These are phyloP conservation scores for Hirtodrosophila trivittata DNA, from an alignment of 2,888 invertebrate species.

Conservation along the genomic window DNA sequence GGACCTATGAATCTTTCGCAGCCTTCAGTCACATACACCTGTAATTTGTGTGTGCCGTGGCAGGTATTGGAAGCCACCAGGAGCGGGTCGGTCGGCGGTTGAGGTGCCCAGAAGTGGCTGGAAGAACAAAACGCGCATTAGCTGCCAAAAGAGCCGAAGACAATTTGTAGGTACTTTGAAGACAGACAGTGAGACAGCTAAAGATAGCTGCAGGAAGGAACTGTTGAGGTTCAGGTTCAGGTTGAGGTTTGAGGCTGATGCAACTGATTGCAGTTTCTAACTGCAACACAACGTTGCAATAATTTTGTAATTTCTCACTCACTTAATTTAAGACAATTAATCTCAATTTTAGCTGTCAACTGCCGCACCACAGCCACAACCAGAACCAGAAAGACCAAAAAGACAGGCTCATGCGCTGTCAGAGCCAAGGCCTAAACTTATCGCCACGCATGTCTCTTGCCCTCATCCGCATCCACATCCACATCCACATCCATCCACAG, in stretches of 20 bases:
- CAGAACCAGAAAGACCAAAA: not conserved
- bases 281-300: constrained; percentile 66
- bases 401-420: not conserved
- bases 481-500: constrained; percentile 8
- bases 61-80: constrained; percentile 30
- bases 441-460: constrained; percentile 49
- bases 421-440: constrained; percentile 28
- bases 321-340: constrained; percentile 80
- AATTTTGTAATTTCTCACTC: constrained; percentile 80
- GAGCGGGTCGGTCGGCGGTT: not conserved
- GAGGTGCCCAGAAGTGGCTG: not conserved
- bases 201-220: constrained; percentile 47
- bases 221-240: constrained; percentile 16
- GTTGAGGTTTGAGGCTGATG: constrained; percentile 47
- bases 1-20: constrained; percentile 54
- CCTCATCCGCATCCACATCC: constrained; percentile 3
- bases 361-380: constrained; percentile 28
- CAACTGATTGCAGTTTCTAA: constrained; percentile 74
- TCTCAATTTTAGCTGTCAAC: constrained; percentile 80
- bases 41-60: constrained; percentile 65
- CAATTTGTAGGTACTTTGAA: constrained; percentile 59
- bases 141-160: constrained; percentile 57
- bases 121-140: constrained; percentile 50
- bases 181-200: constrained; percentile 23
- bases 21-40: constrained; percentile 68